Evolutionary conservation across 23 tunicate genomes (phyloP), one percentile per base, ranked within the genome.

Genomic region (Trididemnum miniatum): DNA sequence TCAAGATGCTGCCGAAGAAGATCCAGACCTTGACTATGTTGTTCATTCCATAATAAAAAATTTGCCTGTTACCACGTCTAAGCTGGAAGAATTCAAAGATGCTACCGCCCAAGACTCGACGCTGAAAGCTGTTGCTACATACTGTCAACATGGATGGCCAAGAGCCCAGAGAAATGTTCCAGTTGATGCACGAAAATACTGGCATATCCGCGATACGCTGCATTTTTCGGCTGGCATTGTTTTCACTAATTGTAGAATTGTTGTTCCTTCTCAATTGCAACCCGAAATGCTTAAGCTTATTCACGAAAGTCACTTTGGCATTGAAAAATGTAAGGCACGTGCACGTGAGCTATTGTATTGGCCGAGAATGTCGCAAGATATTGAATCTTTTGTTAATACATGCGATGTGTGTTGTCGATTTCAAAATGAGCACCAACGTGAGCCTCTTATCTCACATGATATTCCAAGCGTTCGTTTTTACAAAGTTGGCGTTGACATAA

Each of bases 201-300:
- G 79, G 79, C 20, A 87, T 35, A 65, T 35, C 4, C 71, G 91
- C 1, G 80, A 87, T 80, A 33, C 31, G 24, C 24, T 80, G 35
- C 35, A 72, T 40, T 28, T 5, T 51, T 62, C 15, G 74, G 20
- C 76, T 76, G 31, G 91, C 20, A 37, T 77, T 54, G 51, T 71
- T 28, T 80, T 87, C 32, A 52, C 39, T 36, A 37, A 59, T 27
- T 51, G 71, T 12, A 54, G 85, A 32, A 87, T 87, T 37, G 34
- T 59, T n/a, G 51, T 29, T 49, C 31, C 75, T 85, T 51, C 83
- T 72, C 34, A 33, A 78, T 54, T 35, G 84, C 33, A 83, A 80
- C n/a, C n/a, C n/a, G n/a, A n/a, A n/a, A n/a, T n/a, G n/a, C n/a
- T n/a, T n/a, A n/a, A n/a, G n/a, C n/a, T n/a, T n/a, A n/a, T n/a